Evolutionary conservation across 2,113 vertebrate genomes (phyloP).

Genomic region (Gambusia affinis): DNA sequence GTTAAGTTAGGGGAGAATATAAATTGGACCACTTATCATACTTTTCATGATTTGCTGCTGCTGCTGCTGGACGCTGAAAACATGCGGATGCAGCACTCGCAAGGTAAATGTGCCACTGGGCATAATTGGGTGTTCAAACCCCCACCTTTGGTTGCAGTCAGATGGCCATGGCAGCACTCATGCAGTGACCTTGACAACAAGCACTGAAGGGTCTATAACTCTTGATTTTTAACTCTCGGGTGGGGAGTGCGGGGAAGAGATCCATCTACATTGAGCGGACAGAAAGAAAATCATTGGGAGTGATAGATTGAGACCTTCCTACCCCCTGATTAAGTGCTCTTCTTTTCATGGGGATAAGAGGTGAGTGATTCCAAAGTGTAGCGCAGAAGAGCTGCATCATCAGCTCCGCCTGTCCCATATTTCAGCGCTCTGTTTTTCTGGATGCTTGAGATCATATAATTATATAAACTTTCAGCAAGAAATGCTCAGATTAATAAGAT

Average conservation of each 20-base stretch:
- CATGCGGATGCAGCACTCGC: slow-evolving; percentile 7
- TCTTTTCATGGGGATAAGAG: slow-evolving; percentile 39
- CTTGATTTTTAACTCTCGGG: slow-evolving; percentile 34
- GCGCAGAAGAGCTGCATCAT: slow-evolving; percentile 71
- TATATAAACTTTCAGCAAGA: slow-evolving; percentile 50
- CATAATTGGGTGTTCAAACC: slow-evolving; percentile 33
- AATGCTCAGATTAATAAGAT: slow-evolving; percentile 30
- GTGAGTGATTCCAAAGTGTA: slow-evolving; percentile 68
- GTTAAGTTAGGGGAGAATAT: slow-evolving; percentile 46
- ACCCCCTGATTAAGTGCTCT: slow-evolving; percentile 63
- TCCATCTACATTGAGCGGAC: slow-evolving; percentile 50
- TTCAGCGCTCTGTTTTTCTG: slow-evolving; percentile 67
- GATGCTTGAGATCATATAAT: slow-evolving; percentile 57
- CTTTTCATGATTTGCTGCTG: slow-evolving; percentile 38
- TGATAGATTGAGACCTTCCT: slow-evolving; percentile 63
- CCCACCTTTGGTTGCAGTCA: slow-evolving; percentile 54
- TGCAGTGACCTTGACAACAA: slow-evolving; percentile 65
- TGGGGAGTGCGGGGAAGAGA: background rate
- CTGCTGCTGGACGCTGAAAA: slow-evolving; percentile 29
- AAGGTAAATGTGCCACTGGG: slow-evolving; percentile 23
- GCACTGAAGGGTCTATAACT: slow-evolving; percentile 52
- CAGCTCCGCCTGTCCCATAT: slow-evolving; percentile 71
- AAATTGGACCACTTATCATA: slow-evolving; percentile 48
- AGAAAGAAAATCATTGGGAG: slow-evolving; percentile 41
- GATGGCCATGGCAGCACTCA: slow-evolving; percentile 66